These are phyloP conservation scores for Lophotriccus pileatus DNA, from an alignment of 2,797 vertebrate species.

Conservation along the genomic window DNA sequence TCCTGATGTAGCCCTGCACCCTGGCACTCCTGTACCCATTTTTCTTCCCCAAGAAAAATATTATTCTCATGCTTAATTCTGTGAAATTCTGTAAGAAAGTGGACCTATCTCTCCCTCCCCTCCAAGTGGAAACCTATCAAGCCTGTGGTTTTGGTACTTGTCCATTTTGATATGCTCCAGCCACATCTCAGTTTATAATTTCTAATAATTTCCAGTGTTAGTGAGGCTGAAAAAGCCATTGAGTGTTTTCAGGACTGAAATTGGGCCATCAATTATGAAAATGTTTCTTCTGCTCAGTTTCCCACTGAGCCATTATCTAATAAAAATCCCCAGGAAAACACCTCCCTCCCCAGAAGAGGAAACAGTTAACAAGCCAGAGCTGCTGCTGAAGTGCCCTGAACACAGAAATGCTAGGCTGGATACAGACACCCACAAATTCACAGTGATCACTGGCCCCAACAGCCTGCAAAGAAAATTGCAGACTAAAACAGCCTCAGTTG, in stretches of 20 bases:
- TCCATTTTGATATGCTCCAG: conserved; percentile 43
- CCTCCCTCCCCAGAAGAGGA: conserved; percentile 5
- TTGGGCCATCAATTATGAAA: conserved; percentile 69
- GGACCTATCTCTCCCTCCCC: neutral
- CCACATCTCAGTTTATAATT: conserved; percentile 66
- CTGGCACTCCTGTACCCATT: neutral
- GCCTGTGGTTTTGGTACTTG: neutral
- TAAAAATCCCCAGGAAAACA: conserved; percentile 50
- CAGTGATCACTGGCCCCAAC: neutral
- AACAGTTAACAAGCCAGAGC: conserved; percentile 45
- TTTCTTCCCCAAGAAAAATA: fast-evolving
- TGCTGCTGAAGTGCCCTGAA: neutral
- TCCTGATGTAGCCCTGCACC: neutral
- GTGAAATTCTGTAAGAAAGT: neutral
- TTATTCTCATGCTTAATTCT: neutral
- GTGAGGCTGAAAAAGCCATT: conserved; percentile 68
- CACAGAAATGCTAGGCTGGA: neutral
- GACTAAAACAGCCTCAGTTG: neutral
- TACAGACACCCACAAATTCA: conserved; percentile 10
- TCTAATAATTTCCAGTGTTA: conserved; percentile 66
- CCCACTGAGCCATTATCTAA: conserved; percentile 41
- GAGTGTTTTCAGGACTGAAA: conserved; percentile 68
- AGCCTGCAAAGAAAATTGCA: neutral
- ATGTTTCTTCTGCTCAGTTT: conserved; percentile 69
- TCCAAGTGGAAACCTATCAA: neutral